Evolutionary conservation across 2,888 invertebrate genomes (phyloP), one percentile per base, ranked within the genome.

Genomic region (Stenolophus ochropezus): DNA sequence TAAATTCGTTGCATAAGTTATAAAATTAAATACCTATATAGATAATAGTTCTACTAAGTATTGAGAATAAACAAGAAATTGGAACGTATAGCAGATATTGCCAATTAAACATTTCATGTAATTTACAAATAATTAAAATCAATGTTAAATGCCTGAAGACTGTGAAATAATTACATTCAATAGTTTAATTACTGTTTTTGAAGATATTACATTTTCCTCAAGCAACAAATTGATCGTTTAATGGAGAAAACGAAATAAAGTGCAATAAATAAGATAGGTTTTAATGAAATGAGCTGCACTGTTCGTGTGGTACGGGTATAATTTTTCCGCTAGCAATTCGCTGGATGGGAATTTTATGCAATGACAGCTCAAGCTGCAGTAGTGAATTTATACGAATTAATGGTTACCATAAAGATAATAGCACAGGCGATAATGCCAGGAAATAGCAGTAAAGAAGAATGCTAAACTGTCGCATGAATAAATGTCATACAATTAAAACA

Each of bases 331-430:
- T 25, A 25, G 71, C 71, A 47, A 47, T 71, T 49, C 20, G 47
- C 49, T 33, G 47, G 49, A 73, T 74, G 51, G 21, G 51, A 74
- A 49, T 51, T 51, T 75, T 75, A 56, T 75, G 21, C 56, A 56
- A 75, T 75, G 75, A 75, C 75, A 75, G 49, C 18, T 16, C 14
- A 51, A 11, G 49, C 49, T 56, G 33, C 75, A 75, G 53, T 56
- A 25, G 65, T 69, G 65, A 69, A 33, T 69, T 69, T 33, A 16
- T 27, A 56, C 33, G 56, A 75, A 75, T 75, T 51, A 75, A 75
- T 75, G 75, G 53, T 21, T 25, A 75, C 75, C 56, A 75, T 75
- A 75, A 75, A 75, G 75, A 75, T 75, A 75, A 75, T 75, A 75
- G 56, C 75, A 11, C 18, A 33, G 18, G 21, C 27, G 75, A 75